A percentile compares a stretch with the other conserved stretches of the same genome.
These are phyloP conservation scores for Tor tambroides DNA, from an alignment of 2,113 vertebrate species.

Conservation along the genomic window DNA sequence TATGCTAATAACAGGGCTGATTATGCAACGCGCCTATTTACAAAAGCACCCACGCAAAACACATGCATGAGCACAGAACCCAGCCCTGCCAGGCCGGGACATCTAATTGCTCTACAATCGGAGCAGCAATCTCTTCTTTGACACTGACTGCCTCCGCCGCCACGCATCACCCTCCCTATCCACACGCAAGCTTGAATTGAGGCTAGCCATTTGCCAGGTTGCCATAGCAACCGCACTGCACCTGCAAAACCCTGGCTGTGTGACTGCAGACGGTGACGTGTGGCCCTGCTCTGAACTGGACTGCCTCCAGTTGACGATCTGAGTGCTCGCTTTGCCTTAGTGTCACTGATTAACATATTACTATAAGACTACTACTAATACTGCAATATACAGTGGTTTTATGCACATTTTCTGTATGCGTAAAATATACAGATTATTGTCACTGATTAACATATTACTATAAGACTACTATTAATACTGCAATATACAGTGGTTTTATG, in stretches of 20 bases:
- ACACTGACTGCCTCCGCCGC: constrained; percentile 16
- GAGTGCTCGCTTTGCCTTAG: constrained; percentile 50
- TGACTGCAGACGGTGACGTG: constrained; percentile 52
- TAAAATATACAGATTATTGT: constrained; percentile 15
- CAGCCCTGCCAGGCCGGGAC: constrained; percentile 51
- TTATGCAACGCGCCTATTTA: constrained; percentile 72
- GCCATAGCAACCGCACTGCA: constrained; percentile 63
- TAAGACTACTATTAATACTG: not conserved
- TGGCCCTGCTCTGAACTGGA: constrained; percentile 61
- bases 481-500: not conserved
- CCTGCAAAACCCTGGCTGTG: constrained; percentile 37
- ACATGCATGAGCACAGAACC: constrained; percentile 22
- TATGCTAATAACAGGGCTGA: constrained; percentile 69
- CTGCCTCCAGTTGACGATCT: constrained; percentile 55
- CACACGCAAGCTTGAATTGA: constrained; percentile 55
- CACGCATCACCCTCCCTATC: not conserved
- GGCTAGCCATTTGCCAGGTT: constrained; percentile 65
- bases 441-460: not conserved
- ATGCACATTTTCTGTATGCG: not conserved
- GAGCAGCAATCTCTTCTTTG: not conserved
- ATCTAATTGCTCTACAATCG: constrained; percentile 59
- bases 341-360: not conserved
- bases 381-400: not conserved
- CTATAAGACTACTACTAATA: not conserved
- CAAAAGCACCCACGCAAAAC: constrained; percentile 57